Percentiles rank a stretch among this genome's conserved stretches.
Evolutionary conservation across 1,140 invertebrate species (phyloP).

Genomic region (Penaeus vannamei): DNA sequence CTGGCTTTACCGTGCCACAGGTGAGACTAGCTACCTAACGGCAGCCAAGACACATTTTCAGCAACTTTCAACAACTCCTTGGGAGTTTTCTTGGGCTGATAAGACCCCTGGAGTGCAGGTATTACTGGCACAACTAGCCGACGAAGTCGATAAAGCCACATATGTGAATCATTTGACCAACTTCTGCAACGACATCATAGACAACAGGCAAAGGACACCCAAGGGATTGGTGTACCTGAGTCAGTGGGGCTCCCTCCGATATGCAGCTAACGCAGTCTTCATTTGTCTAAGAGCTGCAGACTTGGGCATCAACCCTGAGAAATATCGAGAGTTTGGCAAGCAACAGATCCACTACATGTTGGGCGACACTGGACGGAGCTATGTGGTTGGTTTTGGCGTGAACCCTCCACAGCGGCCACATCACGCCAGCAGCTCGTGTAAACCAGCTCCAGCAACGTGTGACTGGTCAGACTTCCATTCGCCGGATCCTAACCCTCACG

Average conservation of each 20-base stretch:
- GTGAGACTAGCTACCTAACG: conserved; percentile 43
- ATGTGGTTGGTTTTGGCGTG: not conserved
- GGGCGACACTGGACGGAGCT: no score
- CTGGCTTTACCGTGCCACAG: conserved; percentile 73
- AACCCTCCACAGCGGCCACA: not conserved
- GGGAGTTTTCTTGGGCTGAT: conserved; percentile 18
- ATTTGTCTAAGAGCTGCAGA: no score
- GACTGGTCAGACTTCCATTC: not conserved
- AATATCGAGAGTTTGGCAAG: no score
- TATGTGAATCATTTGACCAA: no score
- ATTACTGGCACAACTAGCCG: not conserved
- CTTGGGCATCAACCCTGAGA: no score
- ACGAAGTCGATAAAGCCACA: no score
- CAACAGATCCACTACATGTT: no score
- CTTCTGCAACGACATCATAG: no score
- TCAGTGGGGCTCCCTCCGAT: conserved; percentile 14
- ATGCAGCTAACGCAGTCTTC: conserved; percentile 1
- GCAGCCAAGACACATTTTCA: conserved; percentile 72
- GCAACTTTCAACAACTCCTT: conserved; percentile 71
- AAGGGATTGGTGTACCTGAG: not conserved
- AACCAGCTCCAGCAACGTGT: no score
- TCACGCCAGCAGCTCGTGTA: not conserved
- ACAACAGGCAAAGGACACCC: no score
- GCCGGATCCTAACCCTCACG: conserved; percentile 55
- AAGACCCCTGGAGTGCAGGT: conserved; percentile 18